phyloP scores from a whole-genome alignment of 1,140 invertebrate species.

The Drosophila cardini region DNA sequence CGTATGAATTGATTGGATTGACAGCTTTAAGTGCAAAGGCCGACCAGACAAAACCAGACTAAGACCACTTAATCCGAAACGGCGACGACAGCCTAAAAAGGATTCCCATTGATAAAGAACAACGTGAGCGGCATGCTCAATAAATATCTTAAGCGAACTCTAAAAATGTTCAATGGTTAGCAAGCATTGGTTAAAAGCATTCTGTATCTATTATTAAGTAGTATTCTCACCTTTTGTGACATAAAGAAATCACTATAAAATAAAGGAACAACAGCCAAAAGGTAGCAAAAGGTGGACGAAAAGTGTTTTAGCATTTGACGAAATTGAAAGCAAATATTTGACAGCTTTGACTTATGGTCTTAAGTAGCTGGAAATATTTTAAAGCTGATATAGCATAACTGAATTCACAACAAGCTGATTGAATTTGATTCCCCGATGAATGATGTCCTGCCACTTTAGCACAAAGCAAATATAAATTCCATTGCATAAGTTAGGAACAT shows the following conservation, averaged over 20 bases:
- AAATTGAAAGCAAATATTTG: conserved; percentile 53
- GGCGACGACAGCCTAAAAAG: conserved; percentile 21
- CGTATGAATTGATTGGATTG: conserved; percentile 24
- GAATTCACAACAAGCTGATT: conserved; percentile 36
- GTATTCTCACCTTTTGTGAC: neutral
- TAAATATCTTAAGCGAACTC: neutral
- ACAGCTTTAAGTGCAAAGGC: conserved; percentile 9
- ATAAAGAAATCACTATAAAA: conserved; percentile 11
- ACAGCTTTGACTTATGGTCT: conserved; percentile 26
- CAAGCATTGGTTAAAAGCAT: conserved; percentile 5
- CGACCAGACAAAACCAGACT: conserved; percentile 3
- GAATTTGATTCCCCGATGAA: conserved; percentile 42
- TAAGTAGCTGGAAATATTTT: conserved; percentile 14
- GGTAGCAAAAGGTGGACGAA: conserved; percentile 10
- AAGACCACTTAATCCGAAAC: conserved; percentile 56
- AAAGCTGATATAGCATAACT: conserved; percentile 18
- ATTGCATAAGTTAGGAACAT: conserved; percentile 40
- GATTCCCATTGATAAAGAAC: conserved; percentile 28
- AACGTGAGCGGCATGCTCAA: conserved; percentile 62
- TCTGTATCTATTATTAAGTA: conserved; percentile 13
- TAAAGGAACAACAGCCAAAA: conserved; percentile 1
- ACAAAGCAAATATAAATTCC: conserved; percentile 27
- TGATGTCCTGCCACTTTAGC: conserved; percentile 25
- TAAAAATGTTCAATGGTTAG: neutral
- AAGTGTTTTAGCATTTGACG: conserved; percentile 23